These are phyloP conservation scores for Drosophila repleta DNA, from an alignment of 1,140 invertebrate genomes.

Conservation along the genomic window DNA sequence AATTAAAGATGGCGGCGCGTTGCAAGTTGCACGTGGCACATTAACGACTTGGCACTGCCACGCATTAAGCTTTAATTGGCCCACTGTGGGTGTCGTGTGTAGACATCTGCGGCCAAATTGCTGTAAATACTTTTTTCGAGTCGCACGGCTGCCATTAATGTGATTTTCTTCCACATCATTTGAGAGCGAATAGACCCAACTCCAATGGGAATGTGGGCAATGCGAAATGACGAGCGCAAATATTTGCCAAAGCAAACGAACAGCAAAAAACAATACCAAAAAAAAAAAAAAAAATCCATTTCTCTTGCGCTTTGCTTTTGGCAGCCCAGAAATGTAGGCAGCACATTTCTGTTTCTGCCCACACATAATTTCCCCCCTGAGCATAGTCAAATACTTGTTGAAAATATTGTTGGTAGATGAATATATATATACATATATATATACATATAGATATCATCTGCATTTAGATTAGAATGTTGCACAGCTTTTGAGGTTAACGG, in stretches of 20 bases:
- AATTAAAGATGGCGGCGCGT: constrained; percentile 41
- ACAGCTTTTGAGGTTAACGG: constrained; percentile 27
- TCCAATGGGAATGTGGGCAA: constrained; percentile 42
- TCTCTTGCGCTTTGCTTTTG: constrained; percentile 4
- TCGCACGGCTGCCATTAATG: constrained; percentile 74
- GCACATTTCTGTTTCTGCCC: constrained; percentile 28
- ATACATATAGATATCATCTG: constrained; percentile 9
- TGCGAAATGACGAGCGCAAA: constrained; percentile 68
- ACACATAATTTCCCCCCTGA: constrained; percentile 1
- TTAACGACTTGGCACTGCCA: constrained; percentile 56
- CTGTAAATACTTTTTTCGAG: constrained; percentile 34
- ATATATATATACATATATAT: neutral
- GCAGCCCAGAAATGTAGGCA: constrained; percentile 21
- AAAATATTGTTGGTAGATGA: constrained; percentile 15
- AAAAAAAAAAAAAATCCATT: neutral
- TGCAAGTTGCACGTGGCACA: constrained; percentile 39
- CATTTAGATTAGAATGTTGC: constrained; percentile 29
- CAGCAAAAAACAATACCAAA: neutral
- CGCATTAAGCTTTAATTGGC: constrained; percentile 59
- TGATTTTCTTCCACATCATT: constrained; percentile 76
- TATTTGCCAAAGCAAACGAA: constrained; percentile 61
- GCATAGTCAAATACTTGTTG: constrained; percentile 26
- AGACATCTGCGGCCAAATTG: constrained; percentile 4
- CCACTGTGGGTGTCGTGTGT: constrained; percentile 15
- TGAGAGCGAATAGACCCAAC: constrained; percentile 56